Conservation (phyloP, 1,140 invertebrate genomes). For the Phymorhynchus buccinoides region DNA sequence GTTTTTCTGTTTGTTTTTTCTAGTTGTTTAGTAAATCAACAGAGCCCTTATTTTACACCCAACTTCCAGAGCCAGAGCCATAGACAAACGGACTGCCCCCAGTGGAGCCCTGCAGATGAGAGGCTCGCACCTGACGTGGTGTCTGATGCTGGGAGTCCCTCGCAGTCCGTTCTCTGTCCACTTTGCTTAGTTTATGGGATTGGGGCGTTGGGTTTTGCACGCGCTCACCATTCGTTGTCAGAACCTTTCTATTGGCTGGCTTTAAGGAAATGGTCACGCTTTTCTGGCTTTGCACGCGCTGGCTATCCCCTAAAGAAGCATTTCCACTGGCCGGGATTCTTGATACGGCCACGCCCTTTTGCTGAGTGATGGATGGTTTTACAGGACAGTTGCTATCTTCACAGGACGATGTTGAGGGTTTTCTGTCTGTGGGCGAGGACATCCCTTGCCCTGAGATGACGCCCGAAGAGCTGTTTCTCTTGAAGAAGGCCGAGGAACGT, state of each 20-base stretch:
- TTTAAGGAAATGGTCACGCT: not conserved
- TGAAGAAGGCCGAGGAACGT: not conserved
- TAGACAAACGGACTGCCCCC: conserved; percentile 28
- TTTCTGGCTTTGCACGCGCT: too few relatives aligned
- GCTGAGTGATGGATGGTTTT: too few relatives aligned
- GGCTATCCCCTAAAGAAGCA: too few relatives aligned
- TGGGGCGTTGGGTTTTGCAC: not conserved
- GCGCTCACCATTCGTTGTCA: not conserved
- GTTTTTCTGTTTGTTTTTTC: too few relatives aligned
- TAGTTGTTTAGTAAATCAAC: too few relatives aligned
- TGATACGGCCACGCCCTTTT: too few relatives aligned
- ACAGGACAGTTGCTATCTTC: too few relatives aligned
- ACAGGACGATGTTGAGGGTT: not conserved
- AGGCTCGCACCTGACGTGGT: not conserved
- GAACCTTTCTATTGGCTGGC: not conserved
- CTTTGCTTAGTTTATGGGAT: not conserved
- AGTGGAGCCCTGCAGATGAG: not conserved
- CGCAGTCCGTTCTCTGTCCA: not conserved
- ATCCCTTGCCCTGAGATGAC: not conserved
- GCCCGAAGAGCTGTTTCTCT: not conserved
- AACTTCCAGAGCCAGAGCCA: conserved; percentile 11
- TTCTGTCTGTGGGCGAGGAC: not conserved
- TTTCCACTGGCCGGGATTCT: too few relatives aligned
- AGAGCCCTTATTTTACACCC: too few relatives aligned
- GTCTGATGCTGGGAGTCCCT: not conserved